phyloP scores from a whole-genome alignment of 1,140 invertebrate species.

The Littorina saxatilis region DNA sequence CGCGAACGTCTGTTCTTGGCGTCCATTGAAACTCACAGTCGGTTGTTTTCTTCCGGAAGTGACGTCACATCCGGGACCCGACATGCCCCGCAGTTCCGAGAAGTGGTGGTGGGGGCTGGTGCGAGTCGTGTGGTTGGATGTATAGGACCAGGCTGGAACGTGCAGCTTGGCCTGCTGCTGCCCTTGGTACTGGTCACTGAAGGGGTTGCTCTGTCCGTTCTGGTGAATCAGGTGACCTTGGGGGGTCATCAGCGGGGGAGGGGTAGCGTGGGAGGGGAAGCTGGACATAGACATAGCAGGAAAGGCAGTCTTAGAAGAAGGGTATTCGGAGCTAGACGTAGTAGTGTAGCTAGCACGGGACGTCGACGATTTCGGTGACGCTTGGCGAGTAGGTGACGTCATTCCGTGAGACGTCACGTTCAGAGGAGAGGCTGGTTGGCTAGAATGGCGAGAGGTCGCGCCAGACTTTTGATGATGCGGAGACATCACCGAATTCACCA shows the following conservation, averaged over 20 bases:
- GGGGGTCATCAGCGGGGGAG: conserved; percentile 10
- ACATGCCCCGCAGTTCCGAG: background rate
- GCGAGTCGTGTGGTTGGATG: background rate
- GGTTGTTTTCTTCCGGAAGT: background rate
- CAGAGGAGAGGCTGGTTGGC: too few species aligned
- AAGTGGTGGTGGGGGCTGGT: background rate
- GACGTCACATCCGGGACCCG: background rate
- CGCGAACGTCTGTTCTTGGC: too few species aligned
- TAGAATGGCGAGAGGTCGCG: too few species aligned
- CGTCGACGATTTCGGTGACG: too few species aligned
- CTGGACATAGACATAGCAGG: too few species aligned
- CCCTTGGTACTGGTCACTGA: background rate
- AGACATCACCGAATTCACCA: too few species aligned
- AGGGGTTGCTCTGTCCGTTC: background rate
- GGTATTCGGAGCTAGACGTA: background rate
- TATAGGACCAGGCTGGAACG: background rate
- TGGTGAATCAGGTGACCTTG: background rate
- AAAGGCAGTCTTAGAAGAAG: background rate
- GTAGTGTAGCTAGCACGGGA: too few species aligned
- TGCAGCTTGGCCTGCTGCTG: background rate
- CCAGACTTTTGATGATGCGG: too few species aligned
- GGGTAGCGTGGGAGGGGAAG: background rate
- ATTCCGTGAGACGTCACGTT: too few species aligned
- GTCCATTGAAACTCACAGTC: background rate
- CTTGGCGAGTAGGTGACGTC: too few species aligned